phyloP scores from a whole-genome alignment of 2,113 vertebrate genomes.

The Lophochroa leadbeateri region DNA sequence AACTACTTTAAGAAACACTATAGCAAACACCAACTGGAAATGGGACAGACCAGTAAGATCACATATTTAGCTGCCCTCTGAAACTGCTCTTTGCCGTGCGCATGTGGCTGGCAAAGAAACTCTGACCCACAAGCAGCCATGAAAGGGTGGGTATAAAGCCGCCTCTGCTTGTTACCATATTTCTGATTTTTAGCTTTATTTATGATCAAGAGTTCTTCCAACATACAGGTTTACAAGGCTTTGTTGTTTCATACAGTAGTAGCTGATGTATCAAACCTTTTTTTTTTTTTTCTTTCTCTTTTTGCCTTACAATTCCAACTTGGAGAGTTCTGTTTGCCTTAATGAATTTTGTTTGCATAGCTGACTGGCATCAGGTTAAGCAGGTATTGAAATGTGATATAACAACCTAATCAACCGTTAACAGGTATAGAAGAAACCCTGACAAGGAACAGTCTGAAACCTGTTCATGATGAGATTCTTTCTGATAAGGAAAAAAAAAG shows the following conservation, averaged over 20 bases:
- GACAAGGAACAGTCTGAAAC: slow-evolving; percentile 60
- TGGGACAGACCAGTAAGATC: neutral
- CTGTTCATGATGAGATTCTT: slow-evolving; percentile 55
- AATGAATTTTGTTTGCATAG: slow-evolving; percentile 65
- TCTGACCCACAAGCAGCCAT: neutral
- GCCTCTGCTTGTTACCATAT: neutral
- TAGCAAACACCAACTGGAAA: neutral
- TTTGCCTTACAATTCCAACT: neutral
- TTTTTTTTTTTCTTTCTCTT: neutral
- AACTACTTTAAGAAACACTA: neutral
- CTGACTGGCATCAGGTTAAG: slow-evolving; percentile 56
- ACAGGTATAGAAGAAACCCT: slow-evolving; percentile 63
- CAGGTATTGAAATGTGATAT: slow-evolving; percentile 53
- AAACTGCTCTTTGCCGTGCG: neutral
- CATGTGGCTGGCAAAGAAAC: neutral
- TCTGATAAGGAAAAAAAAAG: slow-evolving; percentile 60
- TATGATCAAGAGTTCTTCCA: neutral
- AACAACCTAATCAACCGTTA: slow-evolving; percentile 63
- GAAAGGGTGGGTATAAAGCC: neutral
- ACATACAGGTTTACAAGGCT: neutral
- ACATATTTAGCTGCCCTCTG: neutral
- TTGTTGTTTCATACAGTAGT: neutral
- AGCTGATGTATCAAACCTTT: neutral
- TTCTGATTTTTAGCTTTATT: neutral
- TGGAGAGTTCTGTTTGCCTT: slow-evolving; percentile 35